A percentile compares a stretch with the other conserved stretches of the same genome.
Conservation (phyloP, 2,888 invertebrate species). For the Machimus atricapillus region DNA sequence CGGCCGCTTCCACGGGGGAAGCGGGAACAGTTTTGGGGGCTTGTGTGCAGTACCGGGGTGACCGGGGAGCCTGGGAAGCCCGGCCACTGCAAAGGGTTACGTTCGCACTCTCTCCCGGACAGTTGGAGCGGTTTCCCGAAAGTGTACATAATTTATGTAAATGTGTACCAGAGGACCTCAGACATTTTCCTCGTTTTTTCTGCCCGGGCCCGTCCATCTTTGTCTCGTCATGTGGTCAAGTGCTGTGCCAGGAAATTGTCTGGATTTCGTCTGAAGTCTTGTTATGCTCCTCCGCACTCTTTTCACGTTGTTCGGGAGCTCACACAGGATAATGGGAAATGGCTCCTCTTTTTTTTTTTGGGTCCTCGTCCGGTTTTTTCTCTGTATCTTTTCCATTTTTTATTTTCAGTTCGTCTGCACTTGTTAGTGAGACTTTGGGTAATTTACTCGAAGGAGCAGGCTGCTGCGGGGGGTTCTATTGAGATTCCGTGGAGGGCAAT, state of each 20-base stretch:
- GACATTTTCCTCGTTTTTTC: constrained; percentile 32
- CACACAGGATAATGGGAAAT: neutral
- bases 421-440: neutral
- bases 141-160: constrained; percentile 48
- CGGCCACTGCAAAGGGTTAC: constrained; percentile 23
- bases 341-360: neutral
- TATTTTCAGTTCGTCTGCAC: neutral
- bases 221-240: constrained; percentile 43
- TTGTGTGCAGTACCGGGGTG: neutral
- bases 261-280: constrained; percentile 15
- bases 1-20: too few relatives aligned
- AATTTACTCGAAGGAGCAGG: neutral
- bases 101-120: neutral
- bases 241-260: constrained; percentile 40
- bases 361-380: neutral
- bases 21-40: neutral
- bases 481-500: neutral
- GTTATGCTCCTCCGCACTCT: neutral
- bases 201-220: constrained; percentile 27
- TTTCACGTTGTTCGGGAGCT: neutral
- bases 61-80: neutral
- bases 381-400: neutral
- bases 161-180: constrained; percentile 34
- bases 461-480: neutral
- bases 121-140: constrained; percentile 30